These are phyloP conservation scores for Muricea muricata DNA, from an alignment of 92 coral and sea anemone species.

Conservation along the genomic window DNA sequence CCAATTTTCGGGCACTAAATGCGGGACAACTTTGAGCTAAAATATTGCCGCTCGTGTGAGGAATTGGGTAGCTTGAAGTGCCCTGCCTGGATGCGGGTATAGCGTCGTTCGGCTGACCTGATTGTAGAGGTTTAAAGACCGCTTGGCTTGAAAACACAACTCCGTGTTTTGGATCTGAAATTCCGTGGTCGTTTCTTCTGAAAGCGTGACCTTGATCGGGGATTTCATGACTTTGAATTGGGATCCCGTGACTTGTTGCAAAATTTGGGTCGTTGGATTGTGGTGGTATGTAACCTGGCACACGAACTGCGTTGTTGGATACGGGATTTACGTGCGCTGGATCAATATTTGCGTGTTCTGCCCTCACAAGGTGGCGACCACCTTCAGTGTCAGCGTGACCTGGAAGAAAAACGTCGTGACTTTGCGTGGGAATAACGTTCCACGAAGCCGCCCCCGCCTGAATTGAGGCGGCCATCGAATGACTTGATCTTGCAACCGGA, in stretches of 20 bases:
- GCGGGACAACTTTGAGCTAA: conserved; percentile 10
- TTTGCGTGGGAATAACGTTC: neutral
- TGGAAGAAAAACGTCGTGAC: neutral
- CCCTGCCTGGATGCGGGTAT: neutral
- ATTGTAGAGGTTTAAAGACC: neutral
- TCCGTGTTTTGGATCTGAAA: neutral
- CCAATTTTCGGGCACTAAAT: neutral
- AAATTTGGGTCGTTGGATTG: neutral
- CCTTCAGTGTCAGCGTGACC: neutral
- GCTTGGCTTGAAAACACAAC: neutral
- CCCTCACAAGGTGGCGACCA: neutral
- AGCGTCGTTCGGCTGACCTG: neutral
- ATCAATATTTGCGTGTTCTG: neutral
- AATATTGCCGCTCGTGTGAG: neutral
- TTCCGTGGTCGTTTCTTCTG: neutral
- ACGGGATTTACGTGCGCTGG: neutral
- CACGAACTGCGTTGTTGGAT: neutral
- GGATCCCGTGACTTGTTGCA: neutral
- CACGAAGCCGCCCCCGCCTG: neutral
- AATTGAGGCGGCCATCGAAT: neutral
- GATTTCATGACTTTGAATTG: neutral
- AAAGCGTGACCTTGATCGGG: neutral
- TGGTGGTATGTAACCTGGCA: neutral
- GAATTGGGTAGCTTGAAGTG: neutral
- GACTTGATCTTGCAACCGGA: neutral